Evolutionary conservation across 2,113 vertebrate species (phyloP).

Genomic region (Elephas maximus): DNA sequence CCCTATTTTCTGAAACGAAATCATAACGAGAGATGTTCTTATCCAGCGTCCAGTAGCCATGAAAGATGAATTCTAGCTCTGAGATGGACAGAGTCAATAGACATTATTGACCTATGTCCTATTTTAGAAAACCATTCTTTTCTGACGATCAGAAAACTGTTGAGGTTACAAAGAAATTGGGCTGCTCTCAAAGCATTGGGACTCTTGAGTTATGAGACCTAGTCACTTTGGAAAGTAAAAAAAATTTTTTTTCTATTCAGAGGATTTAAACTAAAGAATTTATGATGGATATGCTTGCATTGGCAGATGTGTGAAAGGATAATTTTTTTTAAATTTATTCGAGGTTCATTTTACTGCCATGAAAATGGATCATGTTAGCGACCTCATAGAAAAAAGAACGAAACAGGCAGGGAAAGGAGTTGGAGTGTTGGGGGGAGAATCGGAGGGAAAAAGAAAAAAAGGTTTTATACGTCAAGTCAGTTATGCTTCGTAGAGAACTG

Average conservation of each 20-base stretch:
- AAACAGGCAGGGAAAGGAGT: background rate
- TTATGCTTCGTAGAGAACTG: background rate
- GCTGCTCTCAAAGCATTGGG: background rate
- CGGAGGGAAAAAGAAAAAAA: background rate
- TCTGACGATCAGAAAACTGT: background rate
- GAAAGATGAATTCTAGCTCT: background rate
- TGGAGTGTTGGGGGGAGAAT: background rate
- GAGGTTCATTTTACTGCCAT: conserved; percentile 25
- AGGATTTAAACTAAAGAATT: conserved; percentile 31
- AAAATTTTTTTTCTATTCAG: conserved; percentile 17
- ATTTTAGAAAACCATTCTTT: conserved; percentile 58
- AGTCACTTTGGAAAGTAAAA: conserved; percentile 23
- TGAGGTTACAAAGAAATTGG: background rate
- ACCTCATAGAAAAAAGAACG: background rate
- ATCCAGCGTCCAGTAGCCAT: background rate
- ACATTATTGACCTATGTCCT: background rate
- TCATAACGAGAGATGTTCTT: conserved; percentile 40
- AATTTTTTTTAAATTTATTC: conserved; percentile 42
- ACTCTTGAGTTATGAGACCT: conserved; percentile 27
- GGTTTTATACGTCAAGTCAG: background rate
- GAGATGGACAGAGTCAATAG: background rate
- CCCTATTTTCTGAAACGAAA: conserved; percentile 38
- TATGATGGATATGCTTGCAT: background rate
- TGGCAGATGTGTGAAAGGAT: background rate
- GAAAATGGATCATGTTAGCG: conserved; percentile 47